Base-by-base conservation (phyloP, 2,797 vertebrate genomes). In the Pipistrellus pipistrellus region DNA sequence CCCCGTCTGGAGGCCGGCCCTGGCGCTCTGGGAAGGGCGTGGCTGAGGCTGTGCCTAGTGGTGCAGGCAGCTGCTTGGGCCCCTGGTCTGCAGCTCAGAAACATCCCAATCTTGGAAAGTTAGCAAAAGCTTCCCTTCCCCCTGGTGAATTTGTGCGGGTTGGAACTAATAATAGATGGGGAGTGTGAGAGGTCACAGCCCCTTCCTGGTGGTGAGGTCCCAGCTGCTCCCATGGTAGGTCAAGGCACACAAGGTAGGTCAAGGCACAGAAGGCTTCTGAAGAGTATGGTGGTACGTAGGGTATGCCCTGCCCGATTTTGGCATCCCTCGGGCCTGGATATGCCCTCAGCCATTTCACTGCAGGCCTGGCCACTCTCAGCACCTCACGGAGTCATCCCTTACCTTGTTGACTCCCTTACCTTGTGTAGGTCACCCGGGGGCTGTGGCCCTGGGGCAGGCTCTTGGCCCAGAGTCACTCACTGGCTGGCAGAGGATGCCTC, bases 91-190 rank as follows among this genome's bases (percentile, higher is more conserved):
- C 71, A 69, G 68, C 75, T 76, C 27, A 1, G 64, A 95, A 91
- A 84, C 80, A 90, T 91, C 25, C 69, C 48, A 64, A 64, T 57
- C 85, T 88, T 76, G 0, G 4, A 97, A 97, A 97, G 94, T 95
- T 96, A 53, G 46, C 82, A 32, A 17, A 84, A 81, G 78, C 94
- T 73, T 97, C 51, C 57, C 87, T 76, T 77, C 62, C 84, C 91
- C 30, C 90, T 25, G 55, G 89, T 81, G 85, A 88, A 46, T 93
- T 84, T 89, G 84, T 68, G 77, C 23, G 3, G 81, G 48, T 81
- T 88, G 88, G 25, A 62, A 64, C 91, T 97, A 72, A 90, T 69
- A 72, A 93, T 73, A 81, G 89, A 78, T 3, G 59, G 83, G 86
- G 48, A 83, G 38, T 9, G 59, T 57, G 66, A 72, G 53, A 90